phyloP scores from a whole-genome alignment of 2,797 vertebrate species.

The Sebastiscus tertius region DNA sequence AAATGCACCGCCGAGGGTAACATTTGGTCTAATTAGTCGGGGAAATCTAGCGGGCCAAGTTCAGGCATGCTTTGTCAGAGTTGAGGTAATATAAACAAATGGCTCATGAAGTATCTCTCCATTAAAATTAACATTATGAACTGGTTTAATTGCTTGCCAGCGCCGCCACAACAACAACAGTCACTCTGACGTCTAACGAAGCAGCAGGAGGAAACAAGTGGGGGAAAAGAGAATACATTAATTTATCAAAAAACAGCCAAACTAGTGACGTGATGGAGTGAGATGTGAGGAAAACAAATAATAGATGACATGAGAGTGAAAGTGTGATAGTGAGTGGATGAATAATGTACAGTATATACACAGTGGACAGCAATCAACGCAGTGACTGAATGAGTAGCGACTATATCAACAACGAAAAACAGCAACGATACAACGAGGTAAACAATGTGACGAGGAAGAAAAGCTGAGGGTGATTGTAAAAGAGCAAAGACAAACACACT shows the following conservation, averaged over 20 bases:
- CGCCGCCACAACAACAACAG: slow-evolving; percentile 14
- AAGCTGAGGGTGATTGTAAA: neutral
- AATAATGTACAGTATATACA: neutral
- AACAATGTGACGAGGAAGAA: neutral
- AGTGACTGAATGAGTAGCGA: neutral
- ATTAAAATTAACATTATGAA: slow-evolving; percentile 51
- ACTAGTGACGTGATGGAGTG: neutral
- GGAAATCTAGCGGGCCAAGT: slow-evolving; percentile 38
- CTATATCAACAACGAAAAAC: neutral
- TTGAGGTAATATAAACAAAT: slow-evolving; percentile 72
- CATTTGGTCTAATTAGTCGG: slow-evolving; percentile 52
- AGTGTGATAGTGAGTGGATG: neutral
- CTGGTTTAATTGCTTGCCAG: slow-evolving; percentile 38
- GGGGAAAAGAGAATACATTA: slow-evolving; percentile 1
- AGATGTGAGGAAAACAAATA: slow-evolving; percentile 6
- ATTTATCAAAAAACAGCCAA: neutral
- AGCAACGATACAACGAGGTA: neutral
- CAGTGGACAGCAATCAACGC: neutral
- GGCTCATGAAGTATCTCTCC: slow-evolving; percentile 58
- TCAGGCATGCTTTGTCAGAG: slow-evolving; percentile 60
- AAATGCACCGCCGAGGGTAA: slow-evolving; percentile 35
- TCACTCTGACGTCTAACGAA: slow-evolving; percentile 31
- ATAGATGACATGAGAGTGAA: neutral
- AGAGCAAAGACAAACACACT: neutral
- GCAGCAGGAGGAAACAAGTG: slow-evolving; percentile 22